phyloP scores from a whole-genome alignment of 2,888 invertebrate genomes.

The Schrankia costaestrigalis region DNA sequence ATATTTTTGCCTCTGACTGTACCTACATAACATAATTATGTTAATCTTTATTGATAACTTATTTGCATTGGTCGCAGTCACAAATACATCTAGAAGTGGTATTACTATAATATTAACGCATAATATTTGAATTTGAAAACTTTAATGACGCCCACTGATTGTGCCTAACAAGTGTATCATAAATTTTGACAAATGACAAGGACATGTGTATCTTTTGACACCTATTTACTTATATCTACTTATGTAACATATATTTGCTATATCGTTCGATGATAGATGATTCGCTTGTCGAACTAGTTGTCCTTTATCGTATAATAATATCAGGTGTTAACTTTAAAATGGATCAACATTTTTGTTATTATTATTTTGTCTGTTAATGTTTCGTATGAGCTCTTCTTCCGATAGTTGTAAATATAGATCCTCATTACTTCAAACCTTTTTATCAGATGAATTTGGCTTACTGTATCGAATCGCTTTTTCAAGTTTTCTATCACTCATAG shows the following conservation, averaged over 20 bases:
- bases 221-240: constrained; percentile 10
- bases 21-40: no score
- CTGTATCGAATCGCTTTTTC: no score
- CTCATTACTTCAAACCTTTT: no score
- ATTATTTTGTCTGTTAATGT: neutral
- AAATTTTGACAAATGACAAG: constrained; percentile 24
- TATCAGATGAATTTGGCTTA: no score
- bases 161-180: constrained; percentile 23
- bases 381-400: neutral
- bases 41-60: no score
- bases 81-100: constrained; percentile 7
- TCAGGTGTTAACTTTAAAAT: constrained; percentile 6
- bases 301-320: constrained; percentile 10
- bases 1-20: no score
- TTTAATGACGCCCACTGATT: constrained; percentile 16
- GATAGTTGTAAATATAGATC: no score
- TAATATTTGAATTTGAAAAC: constrained; percentile 12
- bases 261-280: constrained; percentile 6
- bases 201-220: constrained; percentile 25
- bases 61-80: no score
- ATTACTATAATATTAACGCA: constrained; percentile 17
- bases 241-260: no score
- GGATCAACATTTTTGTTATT: neutral
- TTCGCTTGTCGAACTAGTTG: constrained; percentile 5
- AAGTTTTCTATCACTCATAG: no score